Evolutionary conservation across 2,888 invertebrate species (phyloP).

Genomic region (Macrophya alboannulata): DNA sequence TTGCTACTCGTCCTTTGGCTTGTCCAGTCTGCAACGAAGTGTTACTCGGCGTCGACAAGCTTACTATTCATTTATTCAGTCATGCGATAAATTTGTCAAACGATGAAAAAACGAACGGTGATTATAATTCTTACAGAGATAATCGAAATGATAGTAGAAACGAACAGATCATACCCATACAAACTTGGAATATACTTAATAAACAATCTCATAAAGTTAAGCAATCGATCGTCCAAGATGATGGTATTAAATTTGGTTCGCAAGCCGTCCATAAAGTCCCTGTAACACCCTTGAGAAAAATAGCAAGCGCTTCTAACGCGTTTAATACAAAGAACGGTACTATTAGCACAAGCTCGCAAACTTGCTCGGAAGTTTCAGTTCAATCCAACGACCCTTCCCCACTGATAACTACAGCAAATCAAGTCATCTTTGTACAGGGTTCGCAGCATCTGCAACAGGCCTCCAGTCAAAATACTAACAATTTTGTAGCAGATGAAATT

Average conservation of each 20-base stretch:
- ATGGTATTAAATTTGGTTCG: not conserved
- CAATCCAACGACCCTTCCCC: not conserved
- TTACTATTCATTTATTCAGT: conserved; percentile 91
- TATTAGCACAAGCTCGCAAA: conserved; percentile 34
- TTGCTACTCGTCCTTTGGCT: conserved; percentile 87
- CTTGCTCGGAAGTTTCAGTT: conserved; percentile 66
- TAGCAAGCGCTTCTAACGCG: conserved; percentile 1
- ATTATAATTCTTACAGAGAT: conserved; percentile 57
- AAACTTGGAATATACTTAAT: conserved; percentile 68
- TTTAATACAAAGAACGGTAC: conserved; percentile 2
- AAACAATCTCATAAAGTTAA: conserved; percentile 4
- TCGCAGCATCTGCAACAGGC: conserved; percentile 45
- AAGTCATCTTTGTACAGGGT: conserved; percentile 58
- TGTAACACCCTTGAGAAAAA: conserved; percentile 58
- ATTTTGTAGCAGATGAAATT: conserved; percentile 42
- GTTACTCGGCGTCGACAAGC: conserved; percentile 89
- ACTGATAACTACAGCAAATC: conserved; percentile 75
- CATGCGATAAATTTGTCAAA: conserved; percentile 81
- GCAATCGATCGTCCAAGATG: conserved; percentile 2
- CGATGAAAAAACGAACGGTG: conserved; percentile 57
- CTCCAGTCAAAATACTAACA: conserved; percentile 2
- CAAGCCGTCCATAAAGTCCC: not conserved
- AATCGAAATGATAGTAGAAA: conserved; percentile 57
- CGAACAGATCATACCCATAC: conserved; percentile 64
- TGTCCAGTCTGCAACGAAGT: conserved; percentile 91